Conservation (phyloP, 2,888 invertebrate species). For the Himalopsyche anomala region DNA sequence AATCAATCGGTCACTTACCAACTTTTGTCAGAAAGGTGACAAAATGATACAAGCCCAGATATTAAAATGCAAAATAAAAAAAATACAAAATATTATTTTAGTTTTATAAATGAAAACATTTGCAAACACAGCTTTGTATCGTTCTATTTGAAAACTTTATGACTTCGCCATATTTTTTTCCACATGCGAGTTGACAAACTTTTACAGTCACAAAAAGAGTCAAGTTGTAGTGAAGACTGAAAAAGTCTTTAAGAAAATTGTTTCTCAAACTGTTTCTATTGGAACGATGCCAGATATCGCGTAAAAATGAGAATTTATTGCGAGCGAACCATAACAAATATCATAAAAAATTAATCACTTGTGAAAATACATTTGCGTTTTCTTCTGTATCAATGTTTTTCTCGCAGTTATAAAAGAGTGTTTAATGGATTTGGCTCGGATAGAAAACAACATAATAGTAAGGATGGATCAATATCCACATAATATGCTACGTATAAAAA, state of each 20-base stretch:
- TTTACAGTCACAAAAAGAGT: slow-evolving; percentile 4
- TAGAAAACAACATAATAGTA: too few species aligned
- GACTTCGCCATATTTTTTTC: background rate
- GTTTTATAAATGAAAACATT: background rate
- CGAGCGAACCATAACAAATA: background rate
- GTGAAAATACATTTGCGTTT: slow-evolving; percentile 14
- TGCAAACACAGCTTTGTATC: background rate
- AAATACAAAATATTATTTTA: background rate
- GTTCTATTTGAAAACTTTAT: slow-evolving; percentile 24
- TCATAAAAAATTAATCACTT: slow-evolving; percentile 31
- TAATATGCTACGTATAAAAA: too few species aligned
- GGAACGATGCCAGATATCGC: background rate
- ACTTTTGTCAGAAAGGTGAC: too few species aligned
- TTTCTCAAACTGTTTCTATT: slow-evolving; percentile 6
- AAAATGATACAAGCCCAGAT: too few species aligned
- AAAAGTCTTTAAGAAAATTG: background rate
- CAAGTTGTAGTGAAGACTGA: background rate
- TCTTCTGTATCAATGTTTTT: background rate
- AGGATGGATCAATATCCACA: too few species aligned
- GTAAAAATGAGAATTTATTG: background rate
- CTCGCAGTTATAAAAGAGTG: background rate
- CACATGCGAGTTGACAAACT: background rate
- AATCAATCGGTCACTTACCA: too few species aligned
- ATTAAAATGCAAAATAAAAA: too few species aligned
- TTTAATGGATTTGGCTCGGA: background rate